Percentiles rank a stretch among this genome's conserved stretches.
These are phyloP conservation scores for Rhagologus leucostigma DNA, from an alignment of 2,113 vertebrate species.

Conservation along the genomic window DNA sequence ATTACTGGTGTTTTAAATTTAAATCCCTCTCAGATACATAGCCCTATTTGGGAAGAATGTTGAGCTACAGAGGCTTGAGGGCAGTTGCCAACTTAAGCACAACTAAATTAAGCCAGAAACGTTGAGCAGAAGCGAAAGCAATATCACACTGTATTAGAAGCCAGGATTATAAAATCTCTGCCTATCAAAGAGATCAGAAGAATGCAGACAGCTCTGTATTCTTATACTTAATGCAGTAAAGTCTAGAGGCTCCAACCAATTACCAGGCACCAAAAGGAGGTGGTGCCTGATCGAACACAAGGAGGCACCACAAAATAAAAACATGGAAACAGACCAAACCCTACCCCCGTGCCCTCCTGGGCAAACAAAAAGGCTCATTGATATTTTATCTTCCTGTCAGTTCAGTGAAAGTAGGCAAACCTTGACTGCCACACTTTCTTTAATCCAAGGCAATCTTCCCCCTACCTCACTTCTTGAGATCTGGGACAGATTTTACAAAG, in stretches of 20 bases:
- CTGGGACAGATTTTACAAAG: background rate
- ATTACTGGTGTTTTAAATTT: constrained; percentile 14
- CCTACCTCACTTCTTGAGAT: background rate
- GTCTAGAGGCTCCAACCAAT: background rate
- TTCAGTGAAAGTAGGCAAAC: background rate
- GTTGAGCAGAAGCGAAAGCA: background rate
- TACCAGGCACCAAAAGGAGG: background rate
- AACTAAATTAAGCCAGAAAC: constrained; percentile 33
- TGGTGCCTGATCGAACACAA: background rate
- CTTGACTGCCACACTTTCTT: background rate
- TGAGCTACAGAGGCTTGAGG: background rate
- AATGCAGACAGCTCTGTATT: background rate
- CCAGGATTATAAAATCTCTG: background rate
- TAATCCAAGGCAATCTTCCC: background rate
- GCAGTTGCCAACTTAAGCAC: constrained; percentile 41
- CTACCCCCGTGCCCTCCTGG: background rate
- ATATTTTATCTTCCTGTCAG: background rate
- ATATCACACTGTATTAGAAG: background rate
- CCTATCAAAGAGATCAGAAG: background rate
- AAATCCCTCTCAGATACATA: background rate
- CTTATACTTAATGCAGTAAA: background rate
- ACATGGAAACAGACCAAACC: background rate
- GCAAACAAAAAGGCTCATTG: background rate
- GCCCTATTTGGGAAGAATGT: background rate
- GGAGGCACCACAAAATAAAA: background rate